Conservation (phyloP, 2,888 invertebrate species). For the Tenthredo amoena region DNA sequence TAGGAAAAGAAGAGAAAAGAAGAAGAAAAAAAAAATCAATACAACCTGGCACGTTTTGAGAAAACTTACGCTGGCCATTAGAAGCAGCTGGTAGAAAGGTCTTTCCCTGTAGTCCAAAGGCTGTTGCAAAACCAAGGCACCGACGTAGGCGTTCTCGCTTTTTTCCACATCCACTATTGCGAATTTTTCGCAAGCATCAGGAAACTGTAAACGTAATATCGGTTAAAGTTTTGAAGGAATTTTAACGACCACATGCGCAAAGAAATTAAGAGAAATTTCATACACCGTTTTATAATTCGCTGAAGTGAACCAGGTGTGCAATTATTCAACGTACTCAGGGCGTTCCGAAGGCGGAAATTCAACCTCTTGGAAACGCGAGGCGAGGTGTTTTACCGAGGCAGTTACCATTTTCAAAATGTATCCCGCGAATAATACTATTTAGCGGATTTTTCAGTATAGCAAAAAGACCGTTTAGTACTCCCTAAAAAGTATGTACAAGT, state of each 20-base stretch:
- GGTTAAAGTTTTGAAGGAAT: background rate
- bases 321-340: background rate
- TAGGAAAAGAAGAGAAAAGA: background rate
- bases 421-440: background rate
- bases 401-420: slow-evolving; percentile 10
- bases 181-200: slow-evolving; percentile 87
- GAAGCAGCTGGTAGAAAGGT: slow-evolving; percentile 88
- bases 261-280: background rate
- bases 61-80: slow-evolving; percentile 87
- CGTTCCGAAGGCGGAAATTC: background rate
- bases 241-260: too few species aligned
- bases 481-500: slow-evolving; percentile 32
- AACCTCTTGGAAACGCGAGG: background rate
- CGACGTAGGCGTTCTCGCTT: slow-evolving; percentile 85
- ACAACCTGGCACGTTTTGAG: slow-evolving; percentile 10
- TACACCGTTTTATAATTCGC: background rate
- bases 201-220: slow-evolving; percentile 79
- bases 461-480: slow-evolving; percentile 38
- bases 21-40: slow-evolving; percentile 38
- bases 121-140: slow-evolving; percentile 85
- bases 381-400: background rate
- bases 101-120: slow-evolving; percentile 88
- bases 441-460: slow-evolving; percentile 1
- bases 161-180: slow-evolving; percentile 83
- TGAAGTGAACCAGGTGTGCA: background rate